Base-by-base conservation (phyloP, 1,140 invertebrate species). In the Procambarus virginalis region DNA sequence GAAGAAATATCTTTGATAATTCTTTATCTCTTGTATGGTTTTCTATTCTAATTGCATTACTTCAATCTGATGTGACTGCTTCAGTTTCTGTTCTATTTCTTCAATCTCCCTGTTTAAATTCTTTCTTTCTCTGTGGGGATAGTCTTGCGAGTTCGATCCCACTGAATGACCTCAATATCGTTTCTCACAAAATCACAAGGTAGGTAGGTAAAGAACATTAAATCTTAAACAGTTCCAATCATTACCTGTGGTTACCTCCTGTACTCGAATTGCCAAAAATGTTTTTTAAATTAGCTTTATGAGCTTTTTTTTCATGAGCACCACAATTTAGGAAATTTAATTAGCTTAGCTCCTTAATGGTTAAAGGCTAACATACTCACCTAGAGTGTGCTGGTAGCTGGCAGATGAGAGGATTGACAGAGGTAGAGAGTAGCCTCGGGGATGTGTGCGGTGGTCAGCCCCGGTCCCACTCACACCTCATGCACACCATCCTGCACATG, bases 391-490 rank as follows among this genome's bases (percentile, higher is more conserved):
- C 3, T 81, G 64, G 34, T 20, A 9, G 83, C 3, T 73, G 83
- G 9, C 10, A 48, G 48, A 22, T 3, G 51, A 20, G 20, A 46
- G 68, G 55, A 20, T 17, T 8, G 73, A 5, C 70, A 9, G 34
- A 55, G 22, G 49, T 49, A 3, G 68, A 17, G 51, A 80, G 79
- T 22, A 73, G 22, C 58, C 46, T 83, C 68, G 58, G 64, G 51
- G 22, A 78, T 55, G 55, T 55, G 73, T 49, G 68, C 45, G 12
- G 80, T 55, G 46, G 14, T 89, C 81, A 89, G 64, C 88, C 88
- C 73, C 88, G 81, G 75, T 89, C 88, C 88, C 88, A 89, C 82
- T 84, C 70, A 79, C 88, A 89, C 75, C 88, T 89, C 55, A 89
- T 75, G 22, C 49, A 22, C 88, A 78, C 82, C 88, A 89, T 89